Percentiles rank a stretch among this genome's conserved stretches.
Conservation (phyloP, 2,888 invertebrate species). For the Mimachlamys varia region DNA sequence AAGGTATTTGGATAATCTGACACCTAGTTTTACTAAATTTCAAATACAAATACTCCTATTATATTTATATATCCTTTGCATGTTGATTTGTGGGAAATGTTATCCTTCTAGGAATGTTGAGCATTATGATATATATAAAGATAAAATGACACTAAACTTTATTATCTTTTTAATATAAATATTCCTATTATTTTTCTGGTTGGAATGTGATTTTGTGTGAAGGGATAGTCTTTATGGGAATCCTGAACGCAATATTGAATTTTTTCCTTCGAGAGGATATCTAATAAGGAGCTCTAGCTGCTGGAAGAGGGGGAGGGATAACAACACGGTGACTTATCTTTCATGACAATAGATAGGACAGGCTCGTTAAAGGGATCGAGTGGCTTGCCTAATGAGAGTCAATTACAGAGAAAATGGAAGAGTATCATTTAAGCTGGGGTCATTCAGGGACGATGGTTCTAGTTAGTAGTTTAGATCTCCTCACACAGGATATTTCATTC, state of each 20-base stretch:
- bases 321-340: neutral
- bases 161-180: too few species aligned
- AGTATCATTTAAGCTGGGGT: conserved; percentile 25
- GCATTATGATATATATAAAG: too few species aligned
- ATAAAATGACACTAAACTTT: too few species aligned
- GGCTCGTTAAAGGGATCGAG: conserved; percentile 33
- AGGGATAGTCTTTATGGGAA: neutral
- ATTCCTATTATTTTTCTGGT: too few species aligned
- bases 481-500: neutral
- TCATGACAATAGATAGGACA: conserved; percentile 4
- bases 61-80: too few species aligned
- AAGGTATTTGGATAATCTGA: too few species aligned
- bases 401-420: conserved; percentile 33
- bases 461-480: neutral
- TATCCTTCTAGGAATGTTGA: too few species aligned
- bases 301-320: neutral
- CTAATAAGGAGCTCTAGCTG: neutral
- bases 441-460: conserved; percentile 1
- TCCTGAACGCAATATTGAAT: neutral
- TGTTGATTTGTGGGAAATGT: too few species aligned
- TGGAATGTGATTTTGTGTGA: neutral
- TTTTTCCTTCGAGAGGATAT: neutral
- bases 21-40: too few species aligned
- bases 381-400: conserved; percentile 19
- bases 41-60: too few species aligned